Percentiles rank a stretch among this genome's conserved stretches.
These are phyloP conservation scores for Galerucella calmariensis DNA, from an alignment of 2,888 invertebrate genomes.

Conservation along the genomic window DNA sequence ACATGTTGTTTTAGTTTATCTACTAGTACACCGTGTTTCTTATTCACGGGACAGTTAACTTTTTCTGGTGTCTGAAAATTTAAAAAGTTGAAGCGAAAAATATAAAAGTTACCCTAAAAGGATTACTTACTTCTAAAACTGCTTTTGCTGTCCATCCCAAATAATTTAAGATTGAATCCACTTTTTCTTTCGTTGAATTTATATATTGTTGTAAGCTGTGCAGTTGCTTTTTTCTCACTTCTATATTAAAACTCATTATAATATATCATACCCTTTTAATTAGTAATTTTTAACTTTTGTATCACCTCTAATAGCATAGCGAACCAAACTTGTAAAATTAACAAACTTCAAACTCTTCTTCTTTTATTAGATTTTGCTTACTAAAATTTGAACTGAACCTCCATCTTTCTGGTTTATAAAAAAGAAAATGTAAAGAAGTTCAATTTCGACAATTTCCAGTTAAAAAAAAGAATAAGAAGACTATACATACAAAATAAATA, in stretches of 20 bases:
- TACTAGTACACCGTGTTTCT: slow-evolving; percentile 64
- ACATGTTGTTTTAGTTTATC: slow-evolving; percentile 64
- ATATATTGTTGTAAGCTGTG: slow-evolving; percentile 63
- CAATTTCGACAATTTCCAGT: too few species aligned
- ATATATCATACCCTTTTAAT: neutral
- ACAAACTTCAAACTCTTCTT: neutral
- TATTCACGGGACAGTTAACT: slow-evolving; percentile 65
- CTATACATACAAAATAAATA: neutral
- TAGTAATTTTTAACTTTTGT: too few species aligned
- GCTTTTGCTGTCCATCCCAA: slow-evolving; percentile 60
- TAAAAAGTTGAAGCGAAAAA: slow-evolving; percentile 14
- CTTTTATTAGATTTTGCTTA: neutral
- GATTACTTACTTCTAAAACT: slow-evolving; percentile 58
- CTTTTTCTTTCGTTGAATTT: slow-evolving; percentile 58
- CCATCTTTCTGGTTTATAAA: too few species aligned
- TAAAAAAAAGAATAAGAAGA: neutral
- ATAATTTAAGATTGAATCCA: slow-evolving; percentile 58
- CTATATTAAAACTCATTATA: slow-evolving; percentile 63
- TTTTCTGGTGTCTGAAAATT: slow-evolving; percentile 57
- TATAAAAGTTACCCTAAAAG: slow-evolving; percentile 8
- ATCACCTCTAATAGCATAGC: too few species aligned
- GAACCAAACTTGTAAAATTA: neutral
- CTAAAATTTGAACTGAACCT: too few species aligned
- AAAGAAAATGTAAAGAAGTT: too few species aligned
- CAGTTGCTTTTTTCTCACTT: slow-evolving; percentile 62